Conservation (phyloP, 1,140 invertebrate species). For the Apis cerana region DNA sequence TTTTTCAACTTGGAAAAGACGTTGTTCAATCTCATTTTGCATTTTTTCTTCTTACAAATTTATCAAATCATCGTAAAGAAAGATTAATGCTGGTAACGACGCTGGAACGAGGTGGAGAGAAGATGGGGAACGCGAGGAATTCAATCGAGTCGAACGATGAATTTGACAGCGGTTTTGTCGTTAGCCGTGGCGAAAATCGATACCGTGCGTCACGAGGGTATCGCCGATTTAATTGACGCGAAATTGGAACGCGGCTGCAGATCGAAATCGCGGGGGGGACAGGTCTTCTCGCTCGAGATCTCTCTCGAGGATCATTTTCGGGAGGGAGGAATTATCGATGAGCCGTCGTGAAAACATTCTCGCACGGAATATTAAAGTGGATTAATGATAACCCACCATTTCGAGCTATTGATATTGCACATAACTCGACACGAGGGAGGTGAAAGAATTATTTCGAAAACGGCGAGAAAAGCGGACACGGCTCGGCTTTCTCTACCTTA, state of each 20-base stretch:
- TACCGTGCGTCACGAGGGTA: slow-evolving; percentile 46
- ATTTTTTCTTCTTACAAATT: no score
- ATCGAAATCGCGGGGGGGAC: slow-evolving; percentile 52
- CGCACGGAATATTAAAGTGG: slow-evolving; percentile 70
- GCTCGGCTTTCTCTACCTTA: no score
- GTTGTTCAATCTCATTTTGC: no score
- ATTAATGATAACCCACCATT: slow-evolving; percentile 52
- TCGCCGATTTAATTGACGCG: slow-evolving; percentile 68
- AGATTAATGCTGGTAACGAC: no score
- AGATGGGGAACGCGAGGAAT: neutral
- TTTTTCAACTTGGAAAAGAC: no score
- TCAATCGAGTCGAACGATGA: slow-evolving; percentile 34
- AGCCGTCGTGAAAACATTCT: slow-evolving; percentile 71
- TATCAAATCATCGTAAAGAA: no score
- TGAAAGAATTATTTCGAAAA: no score
- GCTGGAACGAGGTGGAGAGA: neutral
- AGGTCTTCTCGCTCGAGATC: neutral
- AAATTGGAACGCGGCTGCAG: slow-evolving; percentile 61
- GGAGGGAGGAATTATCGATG: slow-evolving; percentile 62
- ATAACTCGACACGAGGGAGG: no score
- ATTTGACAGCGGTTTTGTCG: slow-evolving; percentile 58
- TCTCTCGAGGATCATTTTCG: slow-evolving; percentile 66
- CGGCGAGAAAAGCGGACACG: no score
- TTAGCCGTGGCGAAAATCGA: slow-evolving; percentile 69
- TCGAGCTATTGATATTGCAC: neutral